Percentiles rank a stretch among this genome's conserved stretches.
Evolutionary conservation across 1,140 invertebrate genomes (phyloP).

Genomic region (Achatina immaculata): DNA sequence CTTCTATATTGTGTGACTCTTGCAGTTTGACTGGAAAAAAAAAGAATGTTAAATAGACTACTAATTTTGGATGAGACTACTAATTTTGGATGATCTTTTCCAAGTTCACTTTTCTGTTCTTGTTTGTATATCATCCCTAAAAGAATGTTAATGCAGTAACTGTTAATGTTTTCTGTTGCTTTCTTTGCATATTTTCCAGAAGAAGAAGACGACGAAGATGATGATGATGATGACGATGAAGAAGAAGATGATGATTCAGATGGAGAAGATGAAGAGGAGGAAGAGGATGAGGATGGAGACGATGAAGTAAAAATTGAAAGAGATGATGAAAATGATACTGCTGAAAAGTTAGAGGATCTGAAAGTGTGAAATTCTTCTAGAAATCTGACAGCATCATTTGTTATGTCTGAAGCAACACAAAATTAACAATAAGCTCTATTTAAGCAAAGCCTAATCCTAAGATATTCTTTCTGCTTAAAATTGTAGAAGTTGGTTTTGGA

Average conservation of each 20-base stretch:
- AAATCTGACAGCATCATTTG: background rate
- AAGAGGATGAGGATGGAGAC: constrained; percentile 71
- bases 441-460: no score
- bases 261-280: constrained; percentile 57
- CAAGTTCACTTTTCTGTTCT: no score
- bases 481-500: no score
- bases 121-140: no score
- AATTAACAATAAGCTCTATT: no score
- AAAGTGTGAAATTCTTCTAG: background rate
- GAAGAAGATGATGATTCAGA: constrained; percentile 61
- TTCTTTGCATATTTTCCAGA: background rate
- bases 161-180: background rate
- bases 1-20: no score
- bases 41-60: no score
- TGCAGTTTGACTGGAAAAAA: no score
- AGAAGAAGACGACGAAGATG: background rate
- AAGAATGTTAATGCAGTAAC: no score
- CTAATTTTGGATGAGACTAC: no score
- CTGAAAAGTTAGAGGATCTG: constrained; percentile 30
- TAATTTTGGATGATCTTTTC: no score
- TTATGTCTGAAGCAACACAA: background rate
- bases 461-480: no score
- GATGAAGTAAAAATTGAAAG: constrained; percentile 74
- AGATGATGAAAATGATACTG: constrained; percentile 74
- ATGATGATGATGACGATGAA: constrained; percentile 40